These are phyloP conservation scores for Nasua narica DNA, from an alignment of 2,797 vertebrate genomes.

Conservation along the genomic window DNA sequence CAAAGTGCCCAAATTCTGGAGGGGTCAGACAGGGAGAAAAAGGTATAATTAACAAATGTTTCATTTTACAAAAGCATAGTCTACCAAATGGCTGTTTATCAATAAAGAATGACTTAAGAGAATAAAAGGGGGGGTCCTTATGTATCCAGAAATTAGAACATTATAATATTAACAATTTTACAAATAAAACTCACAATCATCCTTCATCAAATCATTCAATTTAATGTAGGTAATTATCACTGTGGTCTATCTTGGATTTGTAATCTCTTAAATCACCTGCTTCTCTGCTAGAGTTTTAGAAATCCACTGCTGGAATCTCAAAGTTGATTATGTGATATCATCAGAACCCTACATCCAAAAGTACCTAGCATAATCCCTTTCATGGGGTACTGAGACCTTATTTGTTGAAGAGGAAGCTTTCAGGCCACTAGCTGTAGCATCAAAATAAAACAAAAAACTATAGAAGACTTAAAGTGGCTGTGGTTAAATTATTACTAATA, in stretches of 20 bases:
- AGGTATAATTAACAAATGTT: neutral
- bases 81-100: neutral
- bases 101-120: neutral
- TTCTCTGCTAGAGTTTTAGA: neutral
- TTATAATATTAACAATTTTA: neutral
- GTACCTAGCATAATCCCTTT: neutral
- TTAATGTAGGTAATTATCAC: neutral
- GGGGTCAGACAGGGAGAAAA: neutral
- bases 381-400: neutral
- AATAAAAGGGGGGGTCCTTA: neutral
- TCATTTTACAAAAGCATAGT: neutral
- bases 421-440: neutral
- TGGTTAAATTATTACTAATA: neutral
- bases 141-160: neutral
- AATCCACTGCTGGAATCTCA: neutral
- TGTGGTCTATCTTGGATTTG: neutral
- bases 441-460: neutral
- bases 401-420: neutral
- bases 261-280: neutral
- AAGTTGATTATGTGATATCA: neutral
- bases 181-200: neutral
- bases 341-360: neutral
- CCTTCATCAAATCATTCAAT: neutral
- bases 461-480: neutral
- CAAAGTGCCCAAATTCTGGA: constrained; percentile 19